Evolutionary conservation across 2,797 vertebrate genomes (phyloP).

Genomic region (Poeciliopsis paucimaculata): DNA sequence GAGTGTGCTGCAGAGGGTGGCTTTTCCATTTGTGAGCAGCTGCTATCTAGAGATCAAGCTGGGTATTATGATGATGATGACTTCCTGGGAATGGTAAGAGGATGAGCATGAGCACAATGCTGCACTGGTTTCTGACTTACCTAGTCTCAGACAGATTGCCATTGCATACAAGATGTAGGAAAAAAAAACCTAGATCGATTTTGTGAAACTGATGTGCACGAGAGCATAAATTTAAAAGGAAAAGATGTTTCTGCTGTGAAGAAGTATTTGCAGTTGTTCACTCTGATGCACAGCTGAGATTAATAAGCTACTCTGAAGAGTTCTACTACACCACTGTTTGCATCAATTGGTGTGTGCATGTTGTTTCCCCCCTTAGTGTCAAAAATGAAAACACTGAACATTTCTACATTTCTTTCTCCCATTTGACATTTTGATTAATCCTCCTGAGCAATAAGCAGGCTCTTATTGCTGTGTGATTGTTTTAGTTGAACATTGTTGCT

Average conservation of each 20-base stretch:
- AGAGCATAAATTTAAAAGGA: not conserved
- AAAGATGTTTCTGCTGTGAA: slow-evolving; percentile 3
- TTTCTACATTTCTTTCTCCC: not conserved
- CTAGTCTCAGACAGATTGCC: slow-evolving; percentile 42
- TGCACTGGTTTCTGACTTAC: slow-evolving; percentile 49
- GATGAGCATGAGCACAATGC: slow-evolving; percentile 69
- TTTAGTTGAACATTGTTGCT: slow-evolving; percentile 21
- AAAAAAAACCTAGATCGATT: slow-evolving; percentile 8
- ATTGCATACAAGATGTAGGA: slow-evolving; percentile 13
- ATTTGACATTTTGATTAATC: not conserved
- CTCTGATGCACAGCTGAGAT: slow-evolving; percentile 1
- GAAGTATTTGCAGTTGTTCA: not conserved
- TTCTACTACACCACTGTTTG: slow-evolving; percentile 21
- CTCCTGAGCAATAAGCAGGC: slow-evolving; percentile 13
- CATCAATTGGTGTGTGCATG: slow-evolving; percentile 40
- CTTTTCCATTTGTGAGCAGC: slow-evolving; percentile 83
- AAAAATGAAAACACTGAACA: slow-evolving; percentile 22
- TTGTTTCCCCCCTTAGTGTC: slow-evolving; percentile 29
- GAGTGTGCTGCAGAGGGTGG: slow-evolving; percentile 57
- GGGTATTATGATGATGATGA: slow-evolving; percentile 79
- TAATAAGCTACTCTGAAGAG: slow-evolving; percentile 4
- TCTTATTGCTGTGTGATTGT: slow-evolving; percentile 39
- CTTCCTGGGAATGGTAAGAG: slow-evolving; percentile 88
- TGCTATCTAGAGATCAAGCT: slow-evolving; percentile 74
- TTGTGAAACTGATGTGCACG: slow-evolving; percentile 48